These are phyloP conservation scores for Drosophila setosimentum DNA, from an alignment of 2,888 invertebrate species.

Conservation along the genomic window DNA sequence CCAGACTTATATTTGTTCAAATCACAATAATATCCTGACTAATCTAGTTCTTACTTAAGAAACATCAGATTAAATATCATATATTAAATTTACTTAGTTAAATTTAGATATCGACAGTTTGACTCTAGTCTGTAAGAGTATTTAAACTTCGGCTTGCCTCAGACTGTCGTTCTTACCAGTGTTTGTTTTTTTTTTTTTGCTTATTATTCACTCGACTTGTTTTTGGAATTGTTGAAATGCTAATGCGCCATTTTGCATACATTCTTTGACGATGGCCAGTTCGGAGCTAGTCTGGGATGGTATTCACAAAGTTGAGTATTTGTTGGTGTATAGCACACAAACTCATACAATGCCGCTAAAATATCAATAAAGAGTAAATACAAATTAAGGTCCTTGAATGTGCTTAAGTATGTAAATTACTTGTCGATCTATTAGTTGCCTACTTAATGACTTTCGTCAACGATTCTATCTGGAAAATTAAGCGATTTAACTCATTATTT, in stretches of 20 bases:
- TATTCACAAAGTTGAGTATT: constrained; percentile 9
- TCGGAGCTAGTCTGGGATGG: constrained; percentile 11
- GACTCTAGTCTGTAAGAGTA: not conserved
- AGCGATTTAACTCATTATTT: not conserved
- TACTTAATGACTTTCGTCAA: not conserved
- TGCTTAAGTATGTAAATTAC: constrained; percentile 8
- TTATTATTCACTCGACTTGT: constrained; percentile 20
- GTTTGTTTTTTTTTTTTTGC: constrained; percentile 3
- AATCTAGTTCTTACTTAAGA: not conserved
- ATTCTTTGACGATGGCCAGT: constrained; percentile 60
- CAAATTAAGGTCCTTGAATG: constrained; percentile 3
- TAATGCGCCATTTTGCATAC: constrained; percentile 80
- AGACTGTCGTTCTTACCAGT: not conserved
- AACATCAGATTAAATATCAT: not conserved
- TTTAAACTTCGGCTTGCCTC: not conserved
- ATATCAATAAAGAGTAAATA: constrained; percentile 13
- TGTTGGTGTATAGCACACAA: not conserved
- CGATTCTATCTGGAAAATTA: not conserved
- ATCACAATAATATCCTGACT: not conserved
- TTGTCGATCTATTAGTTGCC: not conserved
- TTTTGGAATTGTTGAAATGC: constrained; percentile 74
- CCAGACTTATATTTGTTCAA: not conserved
- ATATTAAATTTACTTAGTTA: not conserved
- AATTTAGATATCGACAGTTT: not conserved
- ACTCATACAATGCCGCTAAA: not conserved